A percentile compares a stretch with the other conserved stretches of the same genome.
Conservation (phyloP, 2,113 vertebrate species). For the Xiphophorus hellerii region DNA sequence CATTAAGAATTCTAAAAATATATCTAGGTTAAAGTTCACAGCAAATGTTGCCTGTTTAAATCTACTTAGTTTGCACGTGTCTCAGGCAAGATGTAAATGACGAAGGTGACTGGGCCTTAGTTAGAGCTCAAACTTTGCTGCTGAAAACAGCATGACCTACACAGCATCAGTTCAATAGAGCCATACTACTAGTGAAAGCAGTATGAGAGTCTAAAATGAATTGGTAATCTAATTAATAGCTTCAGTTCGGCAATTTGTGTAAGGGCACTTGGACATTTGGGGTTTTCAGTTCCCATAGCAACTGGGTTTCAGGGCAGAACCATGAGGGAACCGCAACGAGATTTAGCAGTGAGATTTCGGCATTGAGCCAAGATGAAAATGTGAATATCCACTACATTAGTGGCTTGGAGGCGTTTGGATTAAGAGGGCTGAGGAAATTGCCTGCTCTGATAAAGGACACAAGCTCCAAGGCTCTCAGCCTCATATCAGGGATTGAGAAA, state of each 20-base stretch:
- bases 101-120: constrained; percentile 22
- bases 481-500: constrained; percentile 12
- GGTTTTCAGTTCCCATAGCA: constrained; percentile 62
- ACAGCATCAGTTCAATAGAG: constrained; percentile 11
- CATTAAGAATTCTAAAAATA: background rate
- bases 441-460: constrained; percentile 41
- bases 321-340: constrained; percentile 27
- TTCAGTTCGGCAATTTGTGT: constrained; percentile 52
- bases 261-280: constrained; percentile 40
- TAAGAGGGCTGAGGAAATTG: constrained; percentile 43
- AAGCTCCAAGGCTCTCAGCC: constrained; percentile 22
- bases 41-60: background rate
- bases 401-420: constrained; percentile 32
- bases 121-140: constrained; percentile 5
- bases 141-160: constrained; percentile 31
- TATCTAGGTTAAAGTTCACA: background rate
- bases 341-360: constrained; percentile 44
- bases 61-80: background rate
- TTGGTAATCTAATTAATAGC: constrained; percentile 52
- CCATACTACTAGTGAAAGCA: constrained; percentile 11
- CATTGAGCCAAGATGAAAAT: constrained; percentile 48
- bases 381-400: constrained; percentile 52
- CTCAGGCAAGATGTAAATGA: background rate
- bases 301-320: constrained; percentile 31
- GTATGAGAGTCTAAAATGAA: constrained; percentile 29